Conservation (phyloP, 2,797 vertebrate species). For the Gadopsis marmoratus region DNA sequence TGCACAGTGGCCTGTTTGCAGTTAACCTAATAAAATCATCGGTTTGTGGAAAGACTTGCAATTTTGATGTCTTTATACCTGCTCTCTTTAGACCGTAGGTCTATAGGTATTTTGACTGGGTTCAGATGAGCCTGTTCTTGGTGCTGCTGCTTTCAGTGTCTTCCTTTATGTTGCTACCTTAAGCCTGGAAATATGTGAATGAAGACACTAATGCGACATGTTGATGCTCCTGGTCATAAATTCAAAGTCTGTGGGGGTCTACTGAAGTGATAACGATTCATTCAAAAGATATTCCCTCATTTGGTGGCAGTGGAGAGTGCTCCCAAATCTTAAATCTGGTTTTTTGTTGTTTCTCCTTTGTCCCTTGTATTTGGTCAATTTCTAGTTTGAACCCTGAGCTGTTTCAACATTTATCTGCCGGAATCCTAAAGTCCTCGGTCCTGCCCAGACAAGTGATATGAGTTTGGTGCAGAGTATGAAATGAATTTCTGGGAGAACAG, state of each 20-base stretch:
- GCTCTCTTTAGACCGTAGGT: neutral
- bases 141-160: neutral
- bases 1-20: slow-evolving; percentile 34
- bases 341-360: too few relatives aligned
- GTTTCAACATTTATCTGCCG: neutral
- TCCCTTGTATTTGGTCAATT: neutral
- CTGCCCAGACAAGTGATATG: neutral
- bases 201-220: too few relatives aligned
- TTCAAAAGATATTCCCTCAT: too few relatives aligned
- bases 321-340: neutral
- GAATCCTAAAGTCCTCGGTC: neutral
- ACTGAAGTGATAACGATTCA: too few relatives aligned
- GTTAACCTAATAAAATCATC: slow-evolving; percentile 68
- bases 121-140: neutral
- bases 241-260: too few relatives aligned
- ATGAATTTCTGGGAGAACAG: neutral
- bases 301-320: too few relatives aligned
- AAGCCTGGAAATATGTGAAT: neutral
- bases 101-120: neutral
- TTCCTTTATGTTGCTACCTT: neutral
- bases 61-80: neutral
- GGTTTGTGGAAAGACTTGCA: slow-evolving; percentile 53
- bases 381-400: neutral
- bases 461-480: slow-evolving; percentile 1
- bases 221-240: too few relatives aligned